Conservation (phyloP, 1,140 invertebrate species). For the Dreissena polymorpha region DNA sequence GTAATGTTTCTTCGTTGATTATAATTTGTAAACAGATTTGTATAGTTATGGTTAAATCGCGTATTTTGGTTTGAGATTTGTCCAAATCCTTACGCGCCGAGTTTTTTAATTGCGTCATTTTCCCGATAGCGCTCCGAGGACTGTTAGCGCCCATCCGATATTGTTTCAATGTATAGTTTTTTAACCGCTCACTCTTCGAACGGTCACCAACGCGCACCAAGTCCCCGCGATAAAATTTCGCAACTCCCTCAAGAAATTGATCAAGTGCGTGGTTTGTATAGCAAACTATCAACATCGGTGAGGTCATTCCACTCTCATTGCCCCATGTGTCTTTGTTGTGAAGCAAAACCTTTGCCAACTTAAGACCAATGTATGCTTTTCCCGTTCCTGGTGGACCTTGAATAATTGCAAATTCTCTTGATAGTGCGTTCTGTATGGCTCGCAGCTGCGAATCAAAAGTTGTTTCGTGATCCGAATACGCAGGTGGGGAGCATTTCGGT, state of each 20-base stretch:
- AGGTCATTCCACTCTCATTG: neutral
- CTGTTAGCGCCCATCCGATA: neutral
- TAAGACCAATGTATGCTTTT: constrained; percentile 76
- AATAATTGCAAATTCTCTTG: constrained; percentile 84
- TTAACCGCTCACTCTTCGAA: constrained; percentile 60
- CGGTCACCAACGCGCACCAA: constrained; percentile 88
- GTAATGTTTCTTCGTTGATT: neutral
- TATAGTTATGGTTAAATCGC: constrained; percentile 5
- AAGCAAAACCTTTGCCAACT: constrained; percentile 77
- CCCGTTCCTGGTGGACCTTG: constrained; percentile 83
- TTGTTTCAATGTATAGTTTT: constrained; percentile 21
- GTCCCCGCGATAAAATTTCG: constrained; percentile 57
- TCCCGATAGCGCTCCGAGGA: constrained; percentile 1
- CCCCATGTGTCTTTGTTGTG: constrained; percentile 70
- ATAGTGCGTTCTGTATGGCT: constrained; percentile 79
- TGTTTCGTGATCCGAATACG: constrained; percentile 58
- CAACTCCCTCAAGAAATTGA: constrained; percentile 89
- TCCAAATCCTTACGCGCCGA: neutral
- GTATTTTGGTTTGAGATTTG: neutral
- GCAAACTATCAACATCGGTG: constrained; percentile 88
- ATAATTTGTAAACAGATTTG: neutral
- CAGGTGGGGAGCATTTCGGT: constrained; percentile 54
- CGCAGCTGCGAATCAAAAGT: constrained; percentile 74
- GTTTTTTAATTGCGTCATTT: constrained; percentile 5
- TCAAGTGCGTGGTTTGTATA: constrained; percentile 94